Conservation (phyloP, 2,113 vertebrate species). For the Sporophila hypoxantha region DNA sequence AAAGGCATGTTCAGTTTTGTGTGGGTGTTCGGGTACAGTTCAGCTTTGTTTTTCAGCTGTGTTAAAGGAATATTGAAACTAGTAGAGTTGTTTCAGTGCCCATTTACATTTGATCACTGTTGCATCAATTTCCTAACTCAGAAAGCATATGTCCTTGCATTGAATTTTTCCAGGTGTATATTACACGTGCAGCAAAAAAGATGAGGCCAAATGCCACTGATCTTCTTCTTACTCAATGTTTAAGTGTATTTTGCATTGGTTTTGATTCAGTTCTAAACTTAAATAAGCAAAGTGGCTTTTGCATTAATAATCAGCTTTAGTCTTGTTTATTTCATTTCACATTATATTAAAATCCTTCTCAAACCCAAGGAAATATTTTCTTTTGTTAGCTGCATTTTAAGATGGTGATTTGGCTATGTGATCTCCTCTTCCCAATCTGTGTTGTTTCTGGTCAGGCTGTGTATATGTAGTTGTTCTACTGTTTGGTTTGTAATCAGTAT, state of each 20-base stretch:
- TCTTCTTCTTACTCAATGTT: neutral
- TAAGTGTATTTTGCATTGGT: neutral
- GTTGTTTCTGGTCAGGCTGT: neutral
- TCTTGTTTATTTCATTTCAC: neutral
- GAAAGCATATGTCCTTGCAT: neutral
- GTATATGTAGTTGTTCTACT: neutral
- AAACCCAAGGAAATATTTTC: neutral
- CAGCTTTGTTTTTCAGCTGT: neutral
- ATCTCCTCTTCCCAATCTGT: neutral
- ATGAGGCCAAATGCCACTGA: neutral
- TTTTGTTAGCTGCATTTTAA: neutral
- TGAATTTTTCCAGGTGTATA: neutral
- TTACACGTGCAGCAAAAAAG: neutral
- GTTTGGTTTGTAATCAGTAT: slow-evolving; percentile 23
- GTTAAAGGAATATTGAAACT: neutral
- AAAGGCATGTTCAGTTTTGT: neutral
- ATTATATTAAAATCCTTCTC: neutral
- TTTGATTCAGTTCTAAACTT: neutral
- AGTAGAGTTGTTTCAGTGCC: neutral
- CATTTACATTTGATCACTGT: neutral
- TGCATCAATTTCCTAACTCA: neutral
- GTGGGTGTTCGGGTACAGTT: neutral
- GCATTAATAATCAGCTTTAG: neutral
- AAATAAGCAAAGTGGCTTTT: neutral
- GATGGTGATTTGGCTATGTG: neutral